Evolutionary conservation across 1,140 invertebrate genomes (phyloP), one percentile per base, ranked within the genome.

Genomic region (Chymomyza costata): DNA sequence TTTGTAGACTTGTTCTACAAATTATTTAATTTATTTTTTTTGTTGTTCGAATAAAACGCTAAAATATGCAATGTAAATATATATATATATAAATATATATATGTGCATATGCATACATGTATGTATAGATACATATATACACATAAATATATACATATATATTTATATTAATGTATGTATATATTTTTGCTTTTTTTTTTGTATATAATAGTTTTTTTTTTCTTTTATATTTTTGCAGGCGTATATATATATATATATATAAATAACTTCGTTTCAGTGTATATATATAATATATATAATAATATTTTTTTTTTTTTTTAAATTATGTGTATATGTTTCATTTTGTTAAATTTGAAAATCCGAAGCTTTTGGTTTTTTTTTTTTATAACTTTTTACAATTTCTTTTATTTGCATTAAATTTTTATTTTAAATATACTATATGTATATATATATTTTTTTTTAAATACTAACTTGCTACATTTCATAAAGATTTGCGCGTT

Each of bases 1-100:
- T 49, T 30, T 58, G 50, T 55, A 55, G 59, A 56, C 34, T 41
- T 45, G 40, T 40, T 60, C 48, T n/a, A 57, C 32, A 31, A 41
- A 50, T 32, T 41, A n/a, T 25, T 31, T 66, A 55, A 34, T 43
- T 64, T 25, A 37, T 58, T 43, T 41, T 37, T 51, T 45, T 66
- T 53, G 54, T 48, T 46, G 43, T 56, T 68, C 38, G 53, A 80
- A 69, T 68, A 80, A 78, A 80, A 73, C 70, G 63, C 59, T 74
- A 60, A 76, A 69, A 73, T 69, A 62, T 52, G 63, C 67, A 73
- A 74, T 74, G 55, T 76, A 76, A 61, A 73, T 74, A 56, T 50
- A 47, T 61, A 39, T 62, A 34, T 55, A 37, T 60, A 46, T 70
- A 60, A 63, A 47, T 62, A 56, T 53, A 49, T 59, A 19, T 61